A percentile compares a stretch with the other conserved stretches of the same genome.
Conservation (phyloP, 2,888 invertebrate species). For the Halictus ligatus region DNA sequence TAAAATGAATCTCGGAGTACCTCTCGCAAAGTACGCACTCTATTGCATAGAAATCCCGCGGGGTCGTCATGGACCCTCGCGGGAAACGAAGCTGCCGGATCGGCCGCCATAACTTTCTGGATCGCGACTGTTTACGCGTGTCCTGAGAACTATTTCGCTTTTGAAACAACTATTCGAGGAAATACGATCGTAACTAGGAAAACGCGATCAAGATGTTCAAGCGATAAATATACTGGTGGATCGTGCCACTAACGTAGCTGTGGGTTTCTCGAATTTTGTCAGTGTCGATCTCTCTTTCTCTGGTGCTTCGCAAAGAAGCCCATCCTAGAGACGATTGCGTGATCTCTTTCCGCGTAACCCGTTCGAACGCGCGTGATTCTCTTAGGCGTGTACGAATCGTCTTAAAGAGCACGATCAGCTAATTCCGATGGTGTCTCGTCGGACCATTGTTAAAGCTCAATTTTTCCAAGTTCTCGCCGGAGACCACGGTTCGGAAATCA, state of each 20-base stretch:
- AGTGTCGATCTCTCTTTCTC: neutral
- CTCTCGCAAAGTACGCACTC: conserved; percentile 20
- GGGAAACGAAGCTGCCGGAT: neutral
- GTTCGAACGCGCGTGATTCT: conserved; percentile 1
- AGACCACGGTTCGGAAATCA: neutral
- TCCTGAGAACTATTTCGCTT: conserved; percentile 28
- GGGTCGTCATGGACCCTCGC: conserved; percentile 40
- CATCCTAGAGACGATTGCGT: conserved; percentile 15
- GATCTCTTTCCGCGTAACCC: neutral
- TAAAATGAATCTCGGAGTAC: conserved; percentile 16
- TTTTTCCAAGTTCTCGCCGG: neutral
- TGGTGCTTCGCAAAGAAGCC: neutral
- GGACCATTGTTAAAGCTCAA: conserved; percentile 3
- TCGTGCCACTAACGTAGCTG: conserved; percentile 24
- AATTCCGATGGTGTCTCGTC: neutral
- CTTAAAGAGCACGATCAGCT: conserved; percentile 10
- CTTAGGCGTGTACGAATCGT: conserved; percentile 34
- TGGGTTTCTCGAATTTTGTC: conserved; percentile 24
- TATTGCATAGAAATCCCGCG: conserved; percentile 22
- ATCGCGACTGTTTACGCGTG: neutral
- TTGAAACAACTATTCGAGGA: conserved; percentile 18
- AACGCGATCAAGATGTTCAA: conserved; percentile 45
- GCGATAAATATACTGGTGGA: conserved; percentile 40
- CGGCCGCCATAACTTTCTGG: neutral
- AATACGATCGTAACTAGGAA: conserved; percentile 36